Percentiles rank a stretch among this genome's conserved stretches.
Evolutionary conservation across 1,140 invertebrate species (phyloP).

Genomic region (Trichoplusia ni): DNA sequence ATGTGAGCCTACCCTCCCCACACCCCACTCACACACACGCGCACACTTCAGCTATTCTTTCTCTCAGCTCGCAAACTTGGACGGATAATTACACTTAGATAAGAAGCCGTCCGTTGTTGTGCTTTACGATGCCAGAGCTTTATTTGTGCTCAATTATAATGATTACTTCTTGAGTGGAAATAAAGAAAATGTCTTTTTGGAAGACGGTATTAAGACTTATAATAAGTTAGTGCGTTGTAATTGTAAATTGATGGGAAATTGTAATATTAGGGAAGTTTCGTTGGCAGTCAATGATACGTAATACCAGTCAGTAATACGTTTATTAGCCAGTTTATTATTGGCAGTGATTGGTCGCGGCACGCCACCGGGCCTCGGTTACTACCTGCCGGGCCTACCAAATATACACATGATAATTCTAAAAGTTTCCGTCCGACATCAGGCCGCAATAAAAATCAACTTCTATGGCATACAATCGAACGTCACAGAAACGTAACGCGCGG

Average conservation of each 20-base stretch:
- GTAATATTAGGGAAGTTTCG: constrained; percentile 5
- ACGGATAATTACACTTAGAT: constrained; percentile 76
- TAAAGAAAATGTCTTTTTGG: too few relatives aligned
- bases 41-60: constrained; percentile 73
- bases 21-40: constrained; percentile 49
- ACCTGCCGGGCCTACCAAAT: constrained; percentile 32
- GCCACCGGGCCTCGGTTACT: not conserved
- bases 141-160: constrained; percentile 21
- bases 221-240: not conserved
- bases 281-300: constrained; percentile 25
- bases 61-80: constrained; percentile 74
- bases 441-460: constrained; percentile 66
- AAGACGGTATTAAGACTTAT: too few relatives aligned
- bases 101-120: constrained; percentile 43
- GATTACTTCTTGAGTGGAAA: too few relatives aligned
- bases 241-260: not conserved
- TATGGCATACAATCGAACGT: constrained; percentile 63
- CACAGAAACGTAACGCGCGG: constrained; percentile 52
- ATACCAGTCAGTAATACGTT: constrained; percentile 1
- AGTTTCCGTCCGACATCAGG: constrained; percentile 51
- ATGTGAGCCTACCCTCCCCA: constrained; percentile 71
- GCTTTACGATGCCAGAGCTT: constrained; percentile 24
- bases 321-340: constrained; percentile 17
- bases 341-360: constrained; percentile 3
- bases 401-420: constrained; percentile 41